Percentiles rank a stretch among this genome's conserved stretches.
These are phyloP conservation scores for Lycocerus yunnanus DNA, from an alignment of 2,888 invertebrate genomes.

Conservation along the genomic window DNA sequence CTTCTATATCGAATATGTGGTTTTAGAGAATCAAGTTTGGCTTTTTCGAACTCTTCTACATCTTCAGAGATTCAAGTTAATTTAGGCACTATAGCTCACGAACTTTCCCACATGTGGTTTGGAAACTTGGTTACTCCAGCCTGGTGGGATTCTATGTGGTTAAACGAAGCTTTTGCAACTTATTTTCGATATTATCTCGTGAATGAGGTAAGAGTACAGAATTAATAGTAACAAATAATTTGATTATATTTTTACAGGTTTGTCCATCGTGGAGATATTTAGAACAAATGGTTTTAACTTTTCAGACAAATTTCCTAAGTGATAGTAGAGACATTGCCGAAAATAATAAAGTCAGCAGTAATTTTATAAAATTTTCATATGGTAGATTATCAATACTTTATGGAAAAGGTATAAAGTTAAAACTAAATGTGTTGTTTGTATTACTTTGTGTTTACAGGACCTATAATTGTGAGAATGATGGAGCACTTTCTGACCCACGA, in stretches of 20 bases:
- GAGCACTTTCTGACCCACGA: conserved; percentile 7
- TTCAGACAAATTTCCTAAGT: conserved; percentile 8
- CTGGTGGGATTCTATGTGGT: conserved; percentile 55
- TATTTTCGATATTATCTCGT: conserved; percentile 57
- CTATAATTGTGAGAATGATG: neutral
- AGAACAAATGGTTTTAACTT: conserved; percentile 53
- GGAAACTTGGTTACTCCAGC: conserved; percentile 54
- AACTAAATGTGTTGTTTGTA: neutral
- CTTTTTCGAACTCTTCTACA: neutral
- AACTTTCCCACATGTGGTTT: conserved; percentile 62
- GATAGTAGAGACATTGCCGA: neutral
- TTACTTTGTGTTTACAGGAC: neutral
- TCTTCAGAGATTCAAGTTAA: neutral
- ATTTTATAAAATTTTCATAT: neutral
- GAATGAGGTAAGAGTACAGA: conserved; percentile 24
- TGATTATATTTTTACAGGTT: neutral
- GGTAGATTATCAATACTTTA: neutral
- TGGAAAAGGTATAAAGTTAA: neutral
- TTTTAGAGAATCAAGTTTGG: conserved; percentile 1
- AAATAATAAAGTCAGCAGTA: neutral
- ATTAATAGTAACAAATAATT: neutral
- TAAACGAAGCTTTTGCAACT: conserved; percentile 60
- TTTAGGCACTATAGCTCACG: conserved; percentile 55
- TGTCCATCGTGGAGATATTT: conserved; percentile 52
- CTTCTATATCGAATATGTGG: neutral